These are phyloP conservation scores for Actinostola sp. DNA, from an alignment of 92 coral and sea anemone species.

Conservation along the genomic window DNA sequence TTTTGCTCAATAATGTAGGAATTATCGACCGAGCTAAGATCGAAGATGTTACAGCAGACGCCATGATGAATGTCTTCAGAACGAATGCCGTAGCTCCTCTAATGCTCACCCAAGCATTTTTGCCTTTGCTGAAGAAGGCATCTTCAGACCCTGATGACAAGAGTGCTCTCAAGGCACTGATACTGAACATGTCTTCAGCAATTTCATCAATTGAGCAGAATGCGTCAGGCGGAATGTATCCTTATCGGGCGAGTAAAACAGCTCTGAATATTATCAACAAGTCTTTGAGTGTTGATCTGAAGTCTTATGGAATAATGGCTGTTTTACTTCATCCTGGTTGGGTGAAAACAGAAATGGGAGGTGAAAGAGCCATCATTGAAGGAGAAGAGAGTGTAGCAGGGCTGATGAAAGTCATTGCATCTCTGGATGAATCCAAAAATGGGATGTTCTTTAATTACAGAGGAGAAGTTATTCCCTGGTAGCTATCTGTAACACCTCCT, in stretches of 20 bases:
- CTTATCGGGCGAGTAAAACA: constrained; percentile 68
- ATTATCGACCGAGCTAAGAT: constrained; percentile 1
- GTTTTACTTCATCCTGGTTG: constrained; percentile 79
- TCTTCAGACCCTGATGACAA: constrained; percentile 32
- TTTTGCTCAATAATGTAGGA: constrained; percentile 80
- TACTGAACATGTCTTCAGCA: constrained; percentile 68
- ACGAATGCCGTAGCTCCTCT: constrained; percentile 79
- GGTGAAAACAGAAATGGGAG: constrained; percentile 85
- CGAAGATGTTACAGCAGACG: constrained; percentile 70
- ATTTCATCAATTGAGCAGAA: constrained; percentile 47
- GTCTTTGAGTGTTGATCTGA: constrained; percentile 70
- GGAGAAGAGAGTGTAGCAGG: constrained; percentile 58
- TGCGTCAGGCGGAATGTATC: constrained; percentile 43
- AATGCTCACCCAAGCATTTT: constrained; percentile 70
- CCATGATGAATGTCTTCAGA: constrained; percentile 64
- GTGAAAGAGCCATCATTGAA: constrained; percentile 37
- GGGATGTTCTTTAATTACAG: constrained; percentile 36
- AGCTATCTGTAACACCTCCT: too few species aligned
- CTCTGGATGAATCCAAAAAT: constrained; percentile 54
- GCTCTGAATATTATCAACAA: constrained; percentile 72
- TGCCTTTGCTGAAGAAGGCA: constrained; percentile 67
- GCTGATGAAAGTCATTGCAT: constrained; percentile 66
- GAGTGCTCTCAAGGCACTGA: constrained; percentile 35
- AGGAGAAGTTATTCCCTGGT: constrained; percentile 42
- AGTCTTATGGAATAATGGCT: constrained; percentile 53